phyloP scores from a whole-genome alignment of 2,888 invertebrate species.

The Stomorhina lunata region DNA sequence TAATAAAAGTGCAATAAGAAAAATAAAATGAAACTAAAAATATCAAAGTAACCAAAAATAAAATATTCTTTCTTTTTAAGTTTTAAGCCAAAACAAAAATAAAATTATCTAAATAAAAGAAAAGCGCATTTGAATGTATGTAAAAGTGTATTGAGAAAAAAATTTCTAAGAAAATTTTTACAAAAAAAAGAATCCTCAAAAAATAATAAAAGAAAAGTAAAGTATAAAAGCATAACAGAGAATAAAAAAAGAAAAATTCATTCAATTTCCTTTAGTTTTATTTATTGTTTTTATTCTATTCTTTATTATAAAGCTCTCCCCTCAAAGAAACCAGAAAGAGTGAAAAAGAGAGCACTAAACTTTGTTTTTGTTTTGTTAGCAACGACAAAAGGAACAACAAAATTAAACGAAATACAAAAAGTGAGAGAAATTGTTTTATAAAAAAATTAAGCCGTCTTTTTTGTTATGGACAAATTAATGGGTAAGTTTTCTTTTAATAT shows the following conservation, averaged over 20 bases:
- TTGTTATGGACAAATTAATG: conserved; percentile 9
- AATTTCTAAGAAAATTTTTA: not conserved
- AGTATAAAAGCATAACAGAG: conserved; percentile 12
- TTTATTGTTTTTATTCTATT: conserved; percentile 26
- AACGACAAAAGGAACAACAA: conserved; percentile 14
- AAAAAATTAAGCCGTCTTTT: not conserved
- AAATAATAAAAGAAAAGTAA: conserved; percentile 32
- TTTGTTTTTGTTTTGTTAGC: conserved; percentile 45
- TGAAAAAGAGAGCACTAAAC: conserved; percentile 1
- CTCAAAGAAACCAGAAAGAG: too few relatives aligned
- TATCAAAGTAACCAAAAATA: conserved; percentile 3
- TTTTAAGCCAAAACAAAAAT: not conserved
- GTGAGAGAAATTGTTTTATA: not conserved
- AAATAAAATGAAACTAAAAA: not conserved
- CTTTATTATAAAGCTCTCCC: too few relatives aligned
- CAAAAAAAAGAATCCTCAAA: conserved; percentile 7
- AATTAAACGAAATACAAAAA: conserved; percentile 8
- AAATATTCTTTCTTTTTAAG: not conserved
- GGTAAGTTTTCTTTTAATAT: conserved; percentile 43
- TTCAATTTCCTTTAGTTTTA: conserved; percentile 36
- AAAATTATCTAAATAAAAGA: not conserved
- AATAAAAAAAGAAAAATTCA: conserved; percentile 23
- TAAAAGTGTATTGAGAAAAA: conserved; percentile 35
- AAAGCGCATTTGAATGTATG: conserved; percentile 34
- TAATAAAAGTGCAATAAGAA: not conserved